Conservation (phyloP, 1,140 invertebrate genomes). For the Drosophila nigromelanica region DNA sequence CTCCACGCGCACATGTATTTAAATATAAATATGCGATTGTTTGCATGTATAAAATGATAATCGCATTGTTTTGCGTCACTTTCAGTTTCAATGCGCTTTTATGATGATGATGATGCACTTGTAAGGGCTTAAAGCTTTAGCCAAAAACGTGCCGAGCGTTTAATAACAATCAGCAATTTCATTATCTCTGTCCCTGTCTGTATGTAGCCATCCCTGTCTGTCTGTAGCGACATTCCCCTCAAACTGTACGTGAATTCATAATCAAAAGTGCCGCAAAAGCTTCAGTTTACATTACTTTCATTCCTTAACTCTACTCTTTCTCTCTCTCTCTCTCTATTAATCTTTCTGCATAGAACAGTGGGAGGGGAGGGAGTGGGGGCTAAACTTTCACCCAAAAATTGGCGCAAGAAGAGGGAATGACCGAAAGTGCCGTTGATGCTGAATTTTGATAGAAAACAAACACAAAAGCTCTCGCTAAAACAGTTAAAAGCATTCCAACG, state of each 20-base stretch:
- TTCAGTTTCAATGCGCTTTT: conserved; percentile 27
- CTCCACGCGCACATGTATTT: not conserved
- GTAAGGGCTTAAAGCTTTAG: conserved; percentile 25
- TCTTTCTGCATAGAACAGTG: conserved; percentile 2
- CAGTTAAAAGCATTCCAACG: conserved; percentile 3
- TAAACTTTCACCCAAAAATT: conserved; percentile 34
- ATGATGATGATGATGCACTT: conserved; percentile 4
- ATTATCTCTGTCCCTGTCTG: not conserved
- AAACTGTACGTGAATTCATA: not conserved
- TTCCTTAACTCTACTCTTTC: not conserved
- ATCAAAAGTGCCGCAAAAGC: conserved; percentile 16
- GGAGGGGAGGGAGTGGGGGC: not conserved
- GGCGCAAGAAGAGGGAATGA: conserved; percentile 10
- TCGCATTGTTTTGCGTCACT: conserved; percentile 12
- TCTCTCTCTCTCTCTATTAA: not conserved
- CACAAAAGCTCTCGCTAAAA: not conserved
- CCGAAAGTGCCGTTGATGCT: not conserved
- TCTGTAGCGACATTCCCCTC: conserved; percentile 23
- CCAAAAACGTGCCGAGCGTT: conserved; percentile 35
- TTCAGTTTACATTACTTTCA: conserved; percentile 1
- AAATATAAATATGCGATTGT: not conserved
- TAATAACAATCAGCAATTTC: conserved; percentile 19
- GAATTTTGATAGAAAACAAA: conserved; percentile 28
- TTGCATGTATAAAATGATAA: not conserved
- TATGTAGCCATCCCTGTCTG: conserved; percentile 5